Evolutionary conservation across 2,797 vertebrate species (phyloP).

Genomic region (Pterois miles): DNA sequence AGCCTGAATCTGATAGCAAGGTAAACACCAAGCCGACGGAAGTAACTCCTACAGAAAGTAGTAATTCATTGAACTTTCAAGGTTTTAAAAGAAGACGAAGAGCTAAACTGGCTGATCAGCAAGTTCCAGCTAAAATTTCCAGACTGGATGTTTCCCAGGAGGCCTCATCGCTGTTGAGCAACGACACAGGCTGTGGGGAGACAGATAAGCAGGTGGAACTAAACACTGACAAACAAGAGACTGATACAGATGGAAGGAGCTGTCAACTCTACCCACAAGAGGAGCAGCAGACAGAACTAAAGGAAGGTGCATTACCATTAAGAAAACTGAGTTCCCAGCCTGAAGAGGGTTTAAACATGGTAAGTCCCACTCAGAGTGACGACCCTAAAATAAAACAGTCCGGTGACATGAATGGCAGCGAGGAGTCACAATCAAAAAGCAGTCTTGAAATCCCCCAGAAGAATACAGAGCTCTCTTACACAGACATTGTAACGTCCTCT

Average conservation of each 20-base stretch:
- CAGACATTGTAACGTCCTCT: background rate
- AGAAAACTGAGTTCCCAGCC: background rate
- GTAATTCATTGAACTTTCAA: background rate
- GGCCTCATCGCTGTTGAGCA: background rate
- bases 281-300: conserved; percentile 3
- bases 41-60: background rate
- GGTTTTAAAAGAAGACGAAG: conserved; percentile 37
- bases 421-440: conserved; percentile 15
- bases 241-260: background rate
- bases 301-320: conserved; percentile 11
- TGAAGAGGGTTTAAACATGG: conserved; percentile 1
- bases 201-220: conserved; percentile 18
- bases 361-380: background rate
- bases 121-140: conserved; percentile 52
- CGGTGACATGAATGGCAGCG: background rate
- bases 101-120: conserved; percentile 29
- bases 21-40: conserved; percentile 8
- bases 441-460: background rate
- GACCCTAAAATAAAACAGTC: conserved; percentile 1
- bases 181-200: background rate
- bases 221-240: conserved; percentile 4
- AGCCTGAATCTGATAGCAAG: background rate
- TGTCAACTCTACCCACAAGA: background rate
- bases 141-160: conserved; percentile 44
- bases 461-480: background rate